Evolutionary conservation across 2,113 vertebrate genomes (phyloP), one percentile per base, ranked within the genome.

Genomic region (Nettapus auritus): DNA sequence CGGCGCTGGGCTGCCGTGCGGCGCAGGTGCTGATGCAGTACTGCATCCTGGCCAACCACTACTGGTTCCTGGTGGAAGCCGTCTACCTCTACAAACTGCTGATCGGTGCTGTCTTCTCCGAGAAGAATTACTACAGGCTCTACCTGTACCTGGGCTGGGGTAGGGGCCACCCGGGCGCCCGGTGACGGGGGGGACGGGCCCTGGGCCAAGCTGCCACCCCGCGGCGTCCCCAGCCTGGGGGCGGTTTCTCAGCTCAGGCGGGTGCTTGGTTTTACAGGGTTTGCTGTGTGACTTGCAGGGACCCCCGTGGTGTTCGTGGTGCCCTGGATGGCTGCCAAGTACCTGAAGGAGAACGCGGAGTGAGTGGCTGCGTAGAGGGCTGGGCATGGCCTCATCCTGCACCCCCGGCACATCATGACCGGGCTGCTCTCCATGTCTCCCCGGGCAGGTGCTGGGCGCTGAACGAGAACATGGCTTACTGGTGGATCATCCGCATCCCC

Each of bases 401-500:
- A 18, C 16, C 44, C 20, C 6, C 8, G 4, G 57, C 89, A 16
- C 1, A 0, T 10, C 3, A 3, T 82, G 67, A 91, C 2, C 7
- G 28, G 8, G 50, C 48, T n/a, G 64, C 33, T 81, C 22, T 57
- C 5, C 0, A 0, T 60, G 46, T 86, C 8, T 63, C 68, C 38
- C 33, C 4, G 9, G 50, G 20, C 88, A 99, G 98, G 96, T 99
- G 98, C 90, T 99, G 98, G 98, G 98, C 98, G 0, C 86, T 98
- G 63, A 99, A 99, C 3, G 98, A 98, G 78, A 99, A 98, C 95
- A 98, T 98, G 98, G 97, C 96, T 40, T 98, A 98, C 94, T 99
- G 98, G 98, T 98, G 98, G 98, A 98, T 99, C 68, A 98, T 99
- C 89, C 98, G 98, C 82, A 97, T 98, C 52, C 98, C 98, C 22